These are phyloP conservation scores for Cariama cristata DNA, from an alignment of 2,113 vertebrate species.

Conservation along the genomic window DNA sequence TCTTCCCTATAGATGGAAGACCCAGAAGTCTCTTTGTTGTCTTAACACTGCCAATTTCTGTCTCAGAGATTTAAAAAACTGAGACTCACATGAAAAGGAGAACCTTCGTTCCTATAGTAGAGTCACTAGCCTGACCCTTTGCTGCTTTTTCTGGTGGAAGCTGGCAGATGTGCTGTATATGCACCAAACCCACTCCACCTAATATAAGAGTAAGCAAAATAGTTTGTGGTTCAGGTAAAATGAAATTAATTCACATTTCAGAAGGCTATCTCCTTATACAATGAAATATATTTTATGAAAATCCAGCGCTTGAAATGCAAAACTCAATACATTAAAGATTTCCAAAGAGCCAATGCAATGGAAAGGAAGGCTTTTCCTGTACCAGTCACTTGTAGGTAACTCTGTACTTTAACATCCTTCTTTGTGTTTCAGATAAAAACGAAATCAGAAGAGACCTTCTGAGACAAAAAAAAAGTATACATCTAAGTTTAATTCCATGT, in stretches of 20 bases:
- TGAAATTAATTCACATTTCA: neutral
- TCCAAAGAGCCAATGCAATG: neutral
- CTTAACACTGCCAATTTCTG: conserved; percentile 47
- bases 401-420: neutral
- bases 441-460: neutral
- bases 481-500: neutral
- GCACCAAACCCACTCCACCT: neutral
- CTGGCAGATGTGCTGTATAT: neutral
- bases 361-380: neutral
- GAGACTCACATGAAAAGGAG: conserved; percentile 53
- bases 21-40: conserved; percentile 46
- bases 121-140: conserved; percentile 5
- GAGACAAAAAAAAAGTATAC: accelerated
- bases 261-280: neutral
- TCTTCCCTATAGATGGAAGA: conserved; percentile 7
- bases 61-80: neutral
- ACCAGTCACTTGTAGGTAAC: neutral
- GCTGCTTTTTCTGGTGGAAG: neutral
- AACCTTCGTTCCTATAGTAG: conserved; percentile 6
- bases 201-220: neutral
- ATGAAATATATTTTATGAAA: neutral
- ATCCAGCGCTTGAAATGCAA: neutral
- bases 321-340: neutral
- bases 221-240: neutral
- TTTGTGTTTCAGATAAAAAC: neutral